These are phyloP conservation scores for Ceratina japonica DNA, from an alignment of 1,140 invertebrate species.

Conservation along the genomic window DNA sequence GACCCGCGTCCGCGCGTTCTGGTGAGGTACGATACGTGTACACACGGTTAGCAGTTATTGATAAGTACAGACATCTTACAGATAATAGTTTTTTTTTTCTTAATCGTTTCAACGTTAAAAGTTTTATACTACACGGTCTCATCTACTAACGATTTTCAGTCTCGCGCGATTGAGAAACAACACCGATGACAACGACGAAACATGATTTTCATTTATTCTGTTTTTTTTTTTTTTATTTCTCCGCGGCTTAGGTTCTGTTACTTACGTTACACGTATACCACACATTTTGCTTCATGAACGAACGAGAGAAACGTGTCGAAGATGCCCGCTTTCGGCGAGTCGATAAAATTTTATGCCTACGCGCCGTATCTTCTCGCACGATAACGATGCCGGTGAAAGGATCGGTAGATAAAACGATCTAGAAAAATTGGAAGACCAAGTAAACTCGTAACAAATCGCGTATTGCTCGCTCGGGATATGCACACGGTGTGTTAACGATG, in stretches of 20 bases:
- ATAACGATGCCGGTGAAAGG: slow-evolving; percentile 7
- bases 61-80: slow-evolving; percentile 60
- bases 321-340: not conserved
- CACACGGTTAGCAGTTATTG: slow-evolving; percentile 46
- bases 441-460: slow-evolving; percentile 46
- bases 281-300: slow-evolving; percentile 16
- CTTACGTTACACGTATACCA: slow-evolving; percentile 33
- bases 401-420: slow-evolving; percentile 32
- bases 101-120: slow-evolving; percentile 22
- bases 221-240: too few species aligned
- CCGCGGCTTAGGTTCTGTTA: slow-evolving; percentile 4
- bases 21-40: slow-evolving; percentile 46
- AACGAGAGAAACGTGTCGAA: not conserved
- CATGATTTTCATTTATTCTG: slow-evolving; percentile 23
- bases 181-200: slow-evolving; percentile 60
- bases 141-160: slow-evolving; percentile 55
- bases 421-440: slow-evolving; percentile 57
- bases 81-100: slow-evolving; percentile 47
- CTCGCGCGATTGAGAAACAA: slow-evolving; percentile 54
- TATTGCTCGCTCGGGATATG: slow-evolving; percentile 61
- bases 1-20: slow-evolving; percentile 13
- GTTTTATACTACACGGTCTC: slow-evolving; percentile 50
- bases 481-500: slow-evolving; percentile 11
- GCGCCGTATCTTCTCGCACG: not conserved
- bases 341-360: not conserved